Conservation (phyloP, 2,797 vertebrate genomes). For the Premnoplex brunnescens region DNA sequence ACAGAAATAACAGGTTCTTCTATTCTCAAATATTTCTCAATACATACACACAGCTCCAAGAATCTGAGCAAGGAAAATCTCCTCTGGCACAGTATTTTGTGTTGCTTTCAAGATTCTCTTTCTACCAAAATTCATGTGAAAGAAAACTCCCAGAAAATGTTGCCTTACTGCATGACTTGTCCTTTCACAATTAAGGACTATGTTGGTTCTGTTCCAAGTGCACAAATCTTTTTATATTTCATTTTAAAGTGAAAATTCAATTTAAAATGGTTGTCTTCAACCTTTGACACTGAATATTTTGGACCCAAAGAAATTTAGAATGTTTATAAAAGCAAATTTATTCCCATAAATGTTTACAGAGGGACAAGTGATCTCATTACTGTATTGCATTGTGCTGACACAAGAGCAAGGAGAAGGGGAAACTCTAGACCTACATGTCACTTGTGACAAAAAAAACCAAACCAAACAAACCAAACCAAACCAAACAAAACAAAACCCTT, state of each 20-base stretch:
- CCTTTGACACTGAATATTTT: background rate
- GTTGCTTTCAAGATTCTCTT: background rate
- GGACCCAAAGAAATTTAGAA: background rate
- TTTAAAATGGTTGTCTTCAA: background rate
- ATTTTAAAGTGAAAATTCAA: background rate
- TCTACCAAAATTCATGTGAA: background rate
- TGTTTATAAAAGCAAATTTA: background rate
- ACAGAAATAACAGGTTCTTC: background rate
- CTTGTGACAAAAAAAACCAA: background rate
- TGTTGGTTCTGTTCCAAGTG: background rate
- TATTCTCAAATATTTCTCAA: background rate
- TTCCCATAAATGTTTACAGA: background rate
- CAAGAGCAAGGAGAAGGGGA: background rate
- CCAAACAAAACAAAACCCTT: background rate
- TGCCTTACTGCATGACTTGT: background rate
- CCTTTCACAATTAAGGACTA: background rate
- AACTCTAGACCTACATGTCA: background rate
- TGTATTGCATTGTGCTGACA: background rate
- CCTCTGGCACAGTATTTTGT: background rate
- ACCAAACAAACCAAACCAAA: too few species aligned
- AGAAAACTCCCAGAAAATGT: background rate
- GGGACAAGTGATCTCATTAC: background rate
- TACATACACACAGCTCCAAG: too few species aligned
- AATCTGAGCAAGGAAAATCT: background rate
- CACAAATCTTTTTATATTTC: background rate